Base-by-base conservation (phyloP, 2,113 vertebrate species). In the Pedionomus torquatus region DNA sequence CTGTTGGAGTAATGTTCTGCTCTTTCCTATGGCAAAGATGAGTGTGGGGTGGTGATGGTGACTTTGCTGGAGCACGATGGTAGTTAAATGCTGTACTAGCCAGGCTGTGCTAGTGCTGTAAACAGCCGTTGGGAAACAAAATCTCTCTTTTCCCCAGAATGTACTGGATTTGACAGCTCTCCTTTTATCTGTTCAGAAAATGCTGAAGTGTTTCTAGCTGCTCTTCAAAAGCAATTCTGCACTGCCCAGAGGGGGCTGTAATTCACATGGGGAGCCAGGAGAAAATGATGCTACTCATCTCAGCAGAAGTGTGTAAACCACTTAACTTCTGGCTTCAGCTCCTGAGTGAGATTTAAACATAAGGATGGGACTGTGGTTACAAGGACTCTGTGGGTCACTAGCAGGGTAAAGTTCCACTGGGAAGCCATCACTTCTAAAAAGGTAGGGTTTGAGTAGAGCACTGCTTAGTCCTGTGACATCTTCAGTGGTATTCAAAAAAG, bases 211-310 rank as follows among this genome's bases (percentile, higher is more conserved):
- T 96, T 95, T 89, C 68, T 63, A 90, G 89, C 89, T 78, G 60
- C 76, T 95, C 91, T 95, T 97, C 93, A 96, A 94, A 97, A 96
- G 94, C 94, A 82, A 81, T 91, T 87, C 93, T 96, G 94, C 89
- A 91, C 92, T 96, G 82, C 96, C 93, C 90, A 95, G 92, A 93
- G 96, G 90, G 88, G 75, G 90, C 95, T 93, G 92, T 74, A 83
- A 93, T 75, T 96, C 93, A 88, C 28, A 2, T 83, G 79, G 87
- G 95, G 93, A 90, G 68, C 79, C 52, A 75, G 89, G 72, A 79
- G 60, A 78, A 87, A 79, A 82, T 52, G 18, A 68, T 84, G 35
- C 33, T 90, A 41, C 80, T 96, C 76, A 28, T 68, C 69, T 89
- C 91, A 51, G 85, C 83, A 88, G 74, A 90, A 90, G 64, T 41